Conservation (phyloP, 1,140 invertebrate genomes). For the Eupristina koningsbergeri region DNA sequence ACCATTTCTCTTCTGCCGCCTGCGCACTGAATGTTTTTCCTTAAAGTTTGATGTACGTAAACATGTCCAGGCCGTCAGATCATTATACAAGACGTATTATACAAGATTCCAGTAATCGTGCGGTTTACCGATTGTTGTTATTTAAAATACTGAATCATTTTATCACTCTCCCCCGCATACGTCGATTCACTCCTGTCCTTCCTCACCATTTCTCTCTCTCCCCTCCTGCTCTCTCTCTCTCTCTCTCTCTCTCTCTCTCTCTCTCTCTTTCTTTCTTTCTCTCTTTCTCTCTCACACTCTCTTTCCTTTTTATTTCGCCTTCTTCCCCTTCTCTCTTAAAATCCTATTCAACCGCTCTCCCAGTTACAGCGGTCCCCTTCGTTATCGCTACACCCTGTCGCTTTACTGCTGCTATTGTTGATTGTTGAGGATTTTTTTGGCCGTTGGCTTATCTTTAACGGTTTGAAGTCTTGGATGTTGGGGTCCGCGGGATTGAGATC, state of each 20-base stretch:
- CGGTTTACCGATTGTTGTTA: conserved; percentile 38
- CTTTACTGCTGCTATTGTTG: conserved; percentile 26
- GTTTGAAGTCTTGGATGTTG: neutral
- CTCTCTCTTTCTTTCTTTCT: conserved; percentile 18
- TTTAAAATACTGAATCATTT: conserved; percentile 39
- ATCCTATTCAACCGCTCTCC: neutral
- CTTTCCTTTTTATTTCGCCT: neutral
- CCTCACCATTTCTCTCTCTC: neutral
- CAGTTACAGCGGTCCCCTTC: neutral
- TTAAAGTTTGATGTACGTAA: neutral
- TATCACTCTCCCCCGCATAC: neutral
- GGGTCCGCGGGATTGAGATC: neutral
- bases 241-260: conserved; percentile 23
- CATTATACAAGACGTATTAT: neutral
- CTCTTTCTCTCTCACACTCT: neutral
- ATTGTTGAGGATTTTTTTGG: conserved; percentile 1
- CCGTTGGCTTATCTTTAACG: neutral
- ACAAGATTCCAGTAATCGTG: conserved; percentile 42
- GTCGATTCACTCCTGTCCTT: neutral
- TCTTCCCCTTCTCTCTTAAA: neutral
- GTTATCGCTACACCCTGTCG: conserved; percentile 28
- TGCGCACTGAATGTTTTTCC: neutral
- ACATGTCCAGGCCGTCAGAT: neutral
- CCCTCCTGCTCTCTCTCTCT: conserved; percentile 15
- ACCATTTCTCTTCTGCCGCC: neutral